Percentiles rank a stretch among this genome's conserved stretches.
These are phyloP conservation scores for Tetrao urogallus DNA, from an alignment of 2,113 vertebrate species.

Conservation along the genomic window DNA sequence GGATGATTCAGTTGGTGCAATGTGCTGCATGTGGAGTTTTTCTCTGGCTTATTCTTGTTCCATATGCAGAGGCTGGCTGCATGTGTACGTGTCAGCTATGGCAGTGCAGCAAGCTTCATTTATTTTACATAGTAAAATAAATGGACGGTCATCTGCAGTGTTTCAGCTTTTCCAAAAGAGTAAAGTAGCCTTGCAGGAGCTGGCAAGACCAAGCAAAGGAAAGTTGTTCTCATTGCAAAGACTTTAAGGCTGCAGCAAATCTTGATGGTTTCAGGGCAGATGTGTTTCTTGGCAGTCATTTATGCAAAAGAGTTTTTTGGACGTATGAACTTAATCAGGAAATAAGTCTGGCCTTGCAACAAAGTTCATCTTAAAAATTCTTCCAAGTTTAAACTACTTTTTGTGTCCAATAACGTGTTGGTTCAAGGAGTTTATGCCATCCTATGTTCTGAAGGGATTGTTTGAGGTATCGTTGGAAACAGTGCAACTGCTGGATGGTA, in stretches of 20 bases:
- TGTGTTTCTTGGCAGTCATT: constrained; percentile 37
- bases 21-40: background rate
- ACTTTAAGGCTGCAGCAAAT: constrained; percentile 28
- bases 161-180: background rate
- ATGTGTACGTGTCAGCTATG: background rate
- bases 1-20: background rate
- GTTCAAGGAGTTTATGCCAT: background rate
- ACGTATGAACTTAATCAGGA: constrained; percentile 5
- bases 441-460: background rate
- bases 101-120: background rate
- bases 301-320: background rate
- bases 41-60: background rate
- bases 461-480: background rate
- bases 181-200: background rate
- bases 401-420: background rate
- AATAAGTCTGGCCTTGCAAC: constrained; percentile 5
- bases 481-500: background rate
- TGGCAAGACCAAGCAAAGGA: constrained; percentile 14
- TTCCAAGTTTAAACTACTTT: background rate
- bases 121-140: background rate
- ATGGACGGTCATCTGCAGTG: background rate
- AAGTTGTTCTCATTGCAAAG: background rate
- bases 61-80: rapidly evolving
- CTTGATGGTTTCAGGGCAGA: constrained; percentile 51
- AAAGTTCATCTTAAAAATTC: background rate